These are phyloP conservation scores for Halcyon badia DNA, from an alignment of 2,797 vertebrate genomes.

Conservation along the genomic window DNA sequence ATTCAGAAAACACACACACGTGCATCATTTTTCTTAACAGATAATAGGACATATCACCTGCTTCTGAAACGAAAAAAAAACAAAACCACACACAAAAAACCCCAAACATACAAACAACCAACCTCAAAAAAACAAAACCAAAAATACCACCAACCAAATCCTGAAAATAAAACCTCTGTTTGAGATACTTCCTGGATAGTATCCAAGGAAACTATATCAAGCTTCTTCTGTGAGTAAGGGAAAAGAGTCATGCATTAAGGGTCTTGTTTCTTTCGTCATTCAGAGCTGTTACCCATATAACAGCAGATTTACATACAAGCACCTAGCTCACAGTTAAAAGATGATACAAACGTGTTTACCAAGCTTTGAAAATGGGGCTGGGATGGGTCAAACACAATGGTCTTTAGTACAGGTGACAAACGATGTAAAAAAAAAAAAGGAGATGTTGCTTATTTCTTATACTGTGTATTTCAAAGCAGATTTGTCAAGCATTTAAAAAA, in stretches of 20 bases:
- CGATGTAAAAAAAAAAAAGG: background rate
- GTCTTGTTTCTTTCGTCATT: background rate
- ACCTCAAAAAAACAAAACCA: no score
- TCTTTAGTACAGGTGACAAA: background rate
- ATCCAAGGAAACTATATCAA: slow-evolving; percentile 40
- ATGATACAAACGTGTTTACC: background rate
- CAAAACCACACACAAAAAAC: no score
- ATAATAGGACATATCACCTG: background rate
- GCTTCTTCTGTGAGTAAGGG: background rate
- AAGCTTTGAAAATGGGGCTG: background rate
- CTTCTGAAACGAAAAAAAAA: background rate
- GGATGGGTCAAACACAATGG: background rate
- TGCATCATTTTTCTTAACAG: background rate
- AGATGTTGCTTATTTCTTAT: background rate
- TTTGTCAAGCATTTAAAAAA: background rate
- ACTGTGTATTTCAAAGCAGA: background rate
- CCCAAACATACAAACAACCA: no score
- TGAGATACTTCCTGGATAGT: background rate
- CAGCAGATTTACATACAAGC: background rate
- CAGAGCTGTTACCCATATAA: background rate
- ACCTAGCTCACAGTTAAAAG: background rate
- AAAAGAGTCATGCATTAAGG: background rate
- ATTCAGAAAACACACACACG: background rate
- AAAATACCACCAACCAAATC: no score
- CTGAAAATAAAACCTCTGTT: background rate